A percentile compares a stretch with the other conserved stretches of the same genome.
These are phyloP conservation scores for Larimichthys crocea DNA, from an alignment of 2,113 vertebrate genomes.

Conservation along the genomic window DNA sequence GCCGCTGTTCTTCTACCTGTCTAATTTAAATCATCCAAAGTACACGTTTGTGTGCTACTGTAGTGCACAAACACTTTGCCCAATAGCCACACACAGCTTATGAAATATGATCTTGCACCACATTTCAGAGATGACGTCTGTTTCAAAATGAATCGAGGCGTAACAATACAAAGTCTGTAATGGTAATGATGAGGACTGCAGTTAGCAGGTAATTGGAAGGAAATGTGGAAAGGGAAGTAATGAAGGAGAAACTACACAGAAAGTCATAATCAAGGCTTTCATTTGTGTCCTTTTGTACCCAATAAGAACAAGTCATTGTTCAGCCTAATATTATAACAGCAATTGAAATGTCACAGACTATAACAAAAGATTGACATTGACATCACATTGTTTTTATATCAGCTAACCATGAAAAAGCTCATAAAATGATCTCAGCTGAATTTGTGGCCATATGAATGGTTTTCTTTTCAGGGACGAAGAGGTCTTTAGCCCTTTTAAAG, in stretches of 20 bases:
- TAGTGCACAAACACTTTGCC: constrained; percentile 15
- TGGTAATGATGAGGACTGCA: constrained; percentile 7
- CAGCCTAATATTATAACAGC: background rate
- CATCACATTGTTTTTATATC: background rate
- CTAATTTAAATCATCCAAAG: constrained; percentile 54
- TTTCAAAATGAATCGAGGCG: background rate
- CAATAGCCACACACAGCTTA: background rate
- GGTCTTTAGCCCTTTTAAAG: background rate
- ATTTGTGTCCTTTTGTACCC: background rate
- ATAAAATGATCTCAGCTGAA: background rate
- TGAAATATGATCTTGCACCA: constrained; percentile 39
- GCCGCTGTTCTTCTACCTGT: constrained; percentile 25
- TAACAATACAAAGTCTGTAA: constrained; percentile 9
- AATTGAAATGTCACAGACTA: constrained; percentile 22
- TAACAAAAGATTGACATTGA: constrained; percentile 9
- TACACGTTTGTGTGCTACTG: constrained; percentile 32
- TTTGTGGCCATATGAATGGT: constrained; percentile 5
- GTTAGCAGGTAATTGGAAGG: constrained; percentile 24
- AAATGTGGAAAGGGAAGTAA: constrained; percentile 9
- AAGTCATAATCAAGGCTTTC: constrained; percentile 13
- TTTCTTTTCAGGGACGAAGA: background rate
- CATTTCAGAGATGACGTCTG: constrained; percentile 31
- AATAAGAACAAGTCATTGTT: constrained; percentile 8
- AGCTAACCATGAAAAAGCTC: background rate
- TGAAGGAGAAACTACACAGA: background rate